Evolutionary conservation across 2,888 invertebrate species (phyloP), one percentile per base, ranked within the genome.

Genomic region (Neoitamus cyanurus): DNA sequence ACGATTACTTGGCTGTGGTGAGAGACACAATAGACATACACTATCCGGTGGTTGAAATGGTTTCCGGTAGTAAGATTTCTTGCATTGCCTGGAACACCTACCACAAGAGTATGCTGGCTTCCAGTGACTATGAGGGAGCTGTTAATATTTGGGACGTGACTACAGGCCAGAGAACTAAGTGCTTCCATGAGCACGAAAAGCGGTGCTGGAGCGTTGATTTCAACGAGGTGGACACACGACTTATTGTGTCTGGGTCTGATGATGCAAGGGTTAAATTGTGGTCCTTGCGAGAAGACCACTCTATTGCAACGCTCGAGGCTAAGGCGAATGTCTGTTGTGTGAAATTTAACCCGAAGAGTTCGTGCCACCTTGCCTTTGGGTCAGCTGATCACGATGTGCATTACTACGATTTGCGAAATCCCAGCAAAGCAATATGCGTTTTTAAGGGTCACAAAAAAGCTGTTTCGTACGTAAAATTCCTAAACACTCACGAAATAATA

Each of bases 321-420:
- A 96, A 97, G 91, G 98, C 97, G 86, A 98, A 98, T 91, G 97
- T 98, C 80, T 98, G 98, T 91, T 98, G 98, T 91, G 98, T 98
- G 15, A 96, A 98, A 90, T 97, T 97, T 90, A 96, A 96, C 90
- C 97, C 97, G 0, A 92, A 94, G 86, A 96, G 96, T 86, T 95
- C 97, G 0, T 96, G 95, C 90, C 96, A 98, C 90, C 93, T 98
- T 85, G 97, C 98, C 1, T 98, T 98, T 92, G 98, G 98, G 13
- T 97, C 97, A n/a, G 98, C 98, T 30, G 98, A 98, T 92, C 98
- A 98, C 91, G 97, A 97, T 92, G 97, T 98, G 83, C 97, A 98
- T 91, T 98, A 98, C 90, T 98, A 98, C 91, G 98, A 98, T 92
- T 93, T 98, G 87, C 93, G 98, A 46, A 95, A 97, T 87, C 95